Evolutionary conservation across 2,888 invertebrate species (phyloP).

Genomic region (Caenorhabditis parvicauda): DNA sequence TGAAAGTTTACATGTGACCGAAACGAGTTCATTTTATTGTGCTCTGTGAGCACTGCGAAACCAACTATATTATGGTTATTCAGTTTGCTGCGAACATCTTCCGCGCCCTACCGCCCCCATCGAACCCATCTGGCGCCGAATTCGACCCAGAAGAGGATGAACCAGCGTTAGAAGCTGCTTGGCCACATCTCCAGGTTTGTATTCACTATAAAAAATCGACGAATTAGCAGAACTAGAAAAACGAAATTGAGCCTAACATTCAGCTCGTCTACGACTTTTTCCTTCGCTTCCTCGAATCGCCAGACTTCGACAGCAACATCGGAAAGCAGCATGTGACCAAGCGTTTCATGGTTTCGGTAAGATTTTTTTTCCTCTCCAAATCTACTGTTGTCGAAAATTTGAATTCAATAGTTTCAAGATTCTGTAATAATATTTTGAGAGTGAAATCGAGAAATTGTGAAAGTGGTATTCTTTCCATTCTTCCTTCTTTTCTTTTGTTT

Average conservation of each 20-base stretch:
- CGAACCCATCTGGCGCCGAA: constrained; percentile 76
- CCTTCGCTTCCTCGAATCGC: constrained; percentile 80
- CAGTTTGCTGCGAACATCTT: constrained; percentile 82
- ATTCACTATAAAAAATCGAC: not conserved
- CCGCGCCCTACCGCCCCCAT: constrained; percentile 83
- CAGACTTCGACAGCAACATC: constrained; percentile 85
- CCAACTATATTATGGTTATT: constrained; percentile 9
- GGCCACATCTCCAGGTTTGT: constrained; percentile 57
- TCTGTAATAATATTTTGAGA: too few relatives aligned
- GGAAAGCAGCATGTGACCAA: constrained; percentile 92
- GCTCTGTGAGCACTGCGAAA: too few relatives aligned
- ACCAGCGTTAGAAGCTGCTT: constrained; percentile 81
- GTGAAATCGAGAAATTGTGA: too few relatives aligned
- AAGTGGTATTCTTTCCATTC: not conserved
- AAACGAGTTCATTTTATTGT: not conserved
- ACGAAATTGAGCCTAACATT: constrained; percentile 42
- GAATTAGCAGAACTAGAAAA: not conserved
- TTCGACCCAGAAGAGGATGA: constrained; percentile 94
- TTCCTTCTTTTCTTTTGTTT: too few relatives aligned
- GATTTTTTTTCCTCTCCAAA: not conserved
- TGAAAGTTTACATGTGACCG: constrained; percentile 1
- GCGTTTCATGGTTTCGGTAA: constrained; percentile 86
- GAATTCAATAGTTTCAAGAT: not conserved
- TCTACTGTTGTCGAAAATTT: not conserved
- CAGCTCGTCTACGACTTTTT: constrained; percentile 74